Evolutionary conservation across 1,140 invertebrate species (phyloP).

Genomic region (Nymphalis io): DNA sequence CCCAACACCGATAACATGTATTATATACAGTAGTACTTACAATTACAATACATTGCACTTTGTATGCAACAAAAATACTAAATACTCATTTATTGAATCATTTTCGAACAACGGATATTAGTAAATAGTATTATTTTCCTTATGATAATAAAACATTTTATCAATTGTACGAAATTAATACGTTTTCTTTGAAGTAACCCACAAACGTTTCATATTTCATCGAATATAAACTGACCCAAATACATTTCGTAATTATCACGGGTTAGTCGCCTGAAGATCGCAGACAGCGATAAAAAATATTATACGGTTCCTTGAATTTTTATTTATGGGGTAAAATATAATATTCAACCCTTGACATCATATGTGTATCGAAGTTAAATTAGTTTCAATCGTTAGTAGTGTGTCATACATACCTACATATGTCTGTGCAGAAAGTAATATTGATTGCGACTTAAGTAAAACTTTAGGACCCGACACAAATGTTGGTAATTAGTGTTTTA

Average conservation of each 20-base stretch:
- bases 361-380: background rate
- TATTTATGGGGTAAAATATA: conserved; percentile 16
- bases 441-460: too few relatives aligned
- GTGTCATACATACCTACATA: background rate
- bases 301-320: conserved; percentile 53
- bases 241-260: conserved; percentile 39
- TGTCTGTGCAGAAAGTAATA: too few relatives aligned
- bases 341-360: conserved; percentile 1
- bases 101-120: background rate
- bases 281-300: conserved; percentile 55
- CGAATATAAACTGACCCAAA: conserved; percentile 39
- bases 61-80: too few relatives aligned
- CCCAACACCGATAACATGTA: too few relatives aligned
- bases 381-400: background rate
- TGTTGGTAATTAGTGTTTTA: too few relatives aligned
- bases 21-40: too few relatives aligned
- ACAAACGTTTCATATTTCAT: conserved; percentile 17
- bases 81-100: background rate
- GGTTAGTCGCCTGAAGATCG: conserved; percentile 52
- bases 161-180: conserved; percentile 8
- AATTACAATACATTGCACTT: too few relatives aligned
- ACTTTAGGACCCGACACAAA: too few relatives aligned
- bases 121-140: conserved; percentile 1
- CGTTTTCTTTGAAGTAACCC: conserved; percentile 15
- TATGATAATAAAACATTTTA: conserved; percentile 5